These are phyloP conservation scores for Brienomyrus longianalis DNA, from an alignment of 2,113 vertebrate genomes.

Conservation along the genomic window DNA sequence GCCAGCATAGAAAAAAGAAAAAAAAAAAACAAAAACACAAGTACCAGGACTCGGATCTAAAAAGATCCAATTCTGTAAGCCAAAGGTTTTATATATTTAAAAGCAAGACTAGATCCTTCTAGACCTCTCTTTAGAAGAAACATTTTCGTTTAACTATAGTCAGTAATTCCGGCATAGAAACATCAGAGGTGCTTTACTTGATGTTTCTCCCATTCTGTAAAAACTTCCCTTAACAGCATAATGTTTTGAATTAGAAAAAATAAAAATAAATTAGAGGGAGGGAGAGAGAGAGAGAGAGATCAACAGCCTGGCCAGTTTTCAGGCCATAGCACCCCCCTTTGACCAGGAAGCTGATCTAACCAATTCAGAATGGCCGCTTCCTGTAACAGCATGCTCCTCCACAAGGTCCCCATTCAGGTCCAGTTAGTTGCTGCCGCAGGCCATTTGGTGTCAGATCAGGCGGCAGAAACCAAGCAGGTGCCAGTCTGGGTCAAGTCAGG, in stretches of 20 bases:
- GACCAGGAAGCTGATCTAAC: not conserved
- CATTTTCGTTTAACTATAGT: not conserved
- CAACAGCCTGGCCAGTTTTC: not conserved
- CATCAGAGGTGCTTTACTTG: not conserved
- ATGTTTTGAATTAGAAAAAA: not conserved
- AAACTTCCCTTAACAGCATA: not conserved
- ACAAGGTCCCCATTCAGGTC: not conserved
- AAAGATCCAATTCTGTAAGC: not conserved
- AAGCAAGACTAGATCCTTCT: not conserved
- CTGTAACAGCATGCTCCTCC: not conserved
- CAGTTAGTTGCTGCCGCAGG: not conserved
- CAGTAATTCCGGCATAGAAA: not conserved
- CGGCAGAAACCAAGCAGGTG: not conserved
- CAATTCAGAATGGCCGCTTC: not conserved
- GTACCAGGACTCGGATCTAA: not conserved
- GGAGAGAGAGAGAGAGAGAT: not conserved
- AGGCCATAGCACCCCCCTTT: not conserved
- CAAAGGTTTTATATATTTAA: not conserved
- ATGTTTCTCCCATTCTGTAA: not conserved
- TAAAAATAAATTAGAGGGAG: not conserved
- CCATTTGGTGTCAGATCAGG: not conserved
- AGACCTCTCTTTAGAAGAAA: not conserved
- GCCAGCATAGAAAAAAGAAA: not conserved
- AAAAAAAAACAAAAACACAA: not conserved
- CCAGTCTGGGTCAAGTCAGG: not conserved